Evolutionary conservation across 1,140 invertebrate genomes (phyloP), one percentile per base, ranked within the genome.

Genomic region (Camponotus floridanus): DNA sequence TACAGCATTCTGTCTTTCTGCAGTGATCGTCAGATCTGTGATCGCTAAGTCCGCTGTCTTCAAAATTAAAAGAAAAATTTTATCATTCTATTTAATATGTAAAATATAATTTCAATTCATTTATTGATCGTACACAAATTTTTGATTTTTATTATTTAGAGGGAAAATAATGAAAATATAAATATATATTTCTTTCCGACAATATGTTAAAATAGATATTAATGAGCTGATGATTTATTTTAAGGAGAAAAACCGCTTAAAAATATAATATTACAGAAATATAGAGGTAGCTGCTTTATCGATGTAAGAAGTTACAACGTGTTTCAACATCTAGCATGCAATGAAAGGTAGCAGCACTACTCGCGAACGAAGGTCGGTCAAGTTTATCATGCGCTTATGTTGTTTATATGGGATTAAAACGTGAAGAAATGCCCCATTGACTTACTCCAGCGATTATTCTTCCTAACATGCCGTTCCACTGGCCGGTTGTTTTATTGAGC

Each of bases 401-500:
- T 3, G 42, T 18, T 36, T 2, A 26, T 9, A 33, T 51, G 11
- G 5, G 0, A 71, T 57, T 31, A 3, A 8, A 68, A 45, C 36
- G 13, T 13, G 8, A 1, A 80, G 8, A 13, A 81, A 62, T 31
- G 18, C 33, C 21, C 48, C 11, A 65, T 55, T 5, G 13, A 61
- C 95, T 95, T 95, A 97, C 97, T 36, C 96, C 96, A 83, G 97
- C 96, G 31, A 98, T 96, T 42, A 99, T 96, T 93, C 97, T 96
- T 61, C 96, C 95, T 76, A 99, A 96, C 97, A 99, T 98, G 91
- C 98, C 98, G 92, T 97, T 97, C 98, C 98, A 99, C 91, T 97
- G 94, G 18, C 95, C 95, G 0, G 96, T 97, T n/a, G 94, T 93
- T 33, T 95, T 93, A 93, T 98, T 95, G 31, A 95, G 94, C 18